A percentile compares a stretch with the other conserved stretches of the same genome.
These are phyloP conservation scores for Lophotis ruficrista DNA, from an alignment of 2,113 vertebrate species.

Conservation along the genomic window DNA sequence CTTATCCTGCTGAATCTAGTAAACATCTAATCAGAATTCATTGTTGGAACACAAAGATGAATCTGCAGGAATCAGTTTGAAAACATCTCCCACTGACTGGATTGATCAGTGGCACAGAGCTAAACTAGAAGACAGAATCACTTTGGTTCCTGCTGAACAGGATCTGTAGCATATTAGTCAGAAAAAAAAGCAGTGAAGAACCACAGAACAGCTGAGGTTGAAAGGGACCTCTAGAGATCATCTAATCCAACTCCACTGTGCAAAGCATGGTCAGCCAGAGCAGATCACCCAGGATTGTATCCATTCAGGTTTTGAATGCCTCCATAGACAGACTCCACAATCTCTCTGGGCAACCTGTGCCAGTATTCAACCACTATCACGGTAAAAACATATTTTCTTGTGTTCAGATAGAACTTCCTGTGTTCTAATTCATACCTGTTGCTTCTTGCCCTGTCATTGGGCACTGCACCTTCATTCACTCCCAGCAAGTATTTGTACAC, in stretches of 20 bases:
- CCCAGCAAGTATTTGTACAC: neutral
- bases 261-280: neutral
- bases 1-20: neutral
- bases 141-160: neutral
- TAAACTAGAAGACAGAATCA: neutral
- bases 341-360: neutral
- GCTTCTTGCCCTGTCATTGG: neutral
- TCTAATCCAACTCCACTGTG: neutral
- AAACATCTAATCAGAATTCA: neutral
- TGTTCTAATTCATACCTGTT: neutral
- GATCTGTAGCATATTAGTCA: neutral
- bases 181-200: neutral
- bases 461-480: neutral
- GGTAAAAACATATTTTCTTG: neutral
- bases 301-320: neutral
- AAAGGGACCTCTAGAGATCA: neutral
- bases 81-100: neutral
- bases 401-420: neutral
- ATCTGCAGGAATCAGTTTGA: neutral
- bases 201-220: neutral
- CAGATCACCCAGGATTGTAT: neutral
- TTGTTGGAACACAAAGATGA: neutral
- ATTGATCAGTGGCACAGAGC: neutral
- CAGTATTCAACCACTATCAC: neutral
- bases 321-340: neutral